Conservation (phyloP, 2,797 vertebrate species). For the Kryptopterus vitreolus region DNA sequence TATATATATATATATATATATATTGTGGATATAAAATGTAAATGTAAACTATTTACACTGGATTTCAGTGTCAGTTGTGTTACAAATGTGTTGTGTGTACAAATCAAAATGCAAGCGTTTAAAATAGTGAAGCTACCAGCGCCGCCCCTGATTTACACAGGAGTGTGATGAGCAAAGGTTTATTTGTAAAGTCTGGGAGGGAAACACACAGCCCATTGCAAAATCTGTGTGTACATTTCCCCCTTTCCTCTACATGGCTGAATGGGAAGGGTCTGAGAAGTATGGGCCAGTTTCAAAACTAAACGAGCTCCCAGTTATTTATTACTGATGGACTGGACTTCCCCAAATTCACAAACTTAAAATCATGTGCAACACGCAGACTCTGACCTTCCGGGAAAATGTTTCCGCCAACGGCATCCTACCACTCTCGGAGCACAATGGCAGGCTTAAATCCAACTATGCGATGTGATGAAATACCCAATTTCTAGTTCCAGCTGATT, state of each 20-base stretch:
- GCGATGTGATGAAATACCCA: neutral
- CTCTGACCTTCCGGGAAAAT: constrained; percentile 20
- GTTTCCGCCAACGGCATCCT: constrained; percentile 15
- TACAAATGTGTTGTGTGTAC: no score
- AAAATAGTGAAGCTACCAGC: neutral
- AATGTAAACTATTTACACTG: no score
- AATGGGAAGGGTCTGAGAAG: neutral
- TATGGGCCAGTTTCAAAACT: constrained; percentile 53
- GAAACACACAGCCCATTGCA: constrained; percentile 29
- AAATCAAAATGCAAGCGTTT: neutral
- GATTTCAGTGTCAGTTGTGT: no score
- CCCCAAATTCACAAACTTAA: constrained; percentile 22
- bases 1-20: no score
- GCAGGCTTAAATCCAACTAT: constrained; percentile 16
- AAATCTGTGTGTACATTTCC: constrained; percentile 7
- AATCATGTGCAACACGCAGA: constrained; percentile 6
- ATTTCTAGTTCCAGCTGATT: neutral
- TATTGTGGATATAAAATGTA: no score
- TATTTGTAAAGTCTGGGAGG: constrained; percentile 33
- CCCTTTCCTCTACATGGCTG: neutral
- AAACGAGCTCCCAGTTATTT: constrained; percentile 57
- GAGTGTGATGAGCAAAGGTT: constrained; percentile 32
- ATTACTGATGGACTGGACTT: constrained; percentile 57
- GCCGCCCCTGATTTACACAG: neutral
- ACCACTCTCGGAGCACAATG: constrained; percentile 12